phyloP scores from a whole-genome alignment of 2,113 vertebrate species.

The Tychaedon coryphoeus region DNA sequence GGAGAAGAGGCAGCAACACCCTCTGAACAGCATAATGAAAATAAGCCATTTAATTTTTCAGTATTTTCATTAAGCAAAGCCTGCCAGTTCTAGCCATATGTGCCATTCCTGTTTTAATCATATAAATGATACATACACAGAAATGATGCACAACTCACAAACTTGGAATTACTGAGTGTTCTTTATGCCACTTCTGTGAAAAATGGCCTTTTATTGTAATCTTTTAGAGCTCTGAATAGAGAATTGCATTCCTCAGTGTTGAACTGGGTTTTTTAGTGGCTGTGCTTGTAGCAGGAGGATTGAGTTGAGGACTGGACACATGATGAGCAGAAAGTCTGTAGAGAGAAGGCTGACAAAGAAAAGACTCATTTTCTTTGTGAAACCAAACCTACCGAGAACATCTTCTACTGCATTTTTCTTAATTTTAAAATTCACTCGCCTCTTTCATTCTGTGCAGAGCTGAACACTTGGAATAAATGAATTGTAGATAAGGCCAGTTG shows the following conservation, averaged over 20 bases:
- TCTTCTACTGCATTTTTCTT: not conserved
- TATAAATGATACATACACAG: not conserved
- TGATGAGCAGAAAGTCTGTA: not conserved
- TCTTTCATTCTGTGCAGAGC: not conserved
- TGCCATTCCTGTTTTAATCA: not conserved
- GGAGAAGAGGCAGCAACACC: not conserved
- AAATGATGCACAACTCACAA: not conserved
- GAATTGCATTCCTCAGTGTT: not conserved
- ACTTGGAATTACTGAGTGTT: not conserved
- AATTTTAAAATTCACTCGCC: not conserved
- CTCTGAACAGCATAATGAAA: not conserved
- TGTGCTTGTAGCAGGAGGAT: not conserved
- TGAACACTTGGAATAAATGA: not conserved
- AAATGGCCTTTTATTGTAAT: not conserved
- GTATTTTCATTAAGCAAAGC: not conserved
- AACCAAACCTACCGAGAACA: not conserved
- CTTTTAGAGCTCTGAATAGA: not conserved
- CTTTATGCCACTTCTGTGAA: not conserved
- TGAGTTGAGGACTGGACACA: not conserved
- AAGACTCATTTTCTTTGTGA: not conserved
- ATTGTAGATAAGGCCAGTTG: not conserved
- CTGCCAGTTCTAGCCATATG: not conserved
- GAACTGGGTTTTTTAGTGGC: not conserved
- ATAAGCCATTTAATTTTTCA: constrained; percentile 7
- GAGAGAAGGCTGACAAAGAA: not conserved